phyloP scores from a whole-genome alignment of 2,888 invertebrate genomes.

The Acanthoscelides obtectus region DNA sequence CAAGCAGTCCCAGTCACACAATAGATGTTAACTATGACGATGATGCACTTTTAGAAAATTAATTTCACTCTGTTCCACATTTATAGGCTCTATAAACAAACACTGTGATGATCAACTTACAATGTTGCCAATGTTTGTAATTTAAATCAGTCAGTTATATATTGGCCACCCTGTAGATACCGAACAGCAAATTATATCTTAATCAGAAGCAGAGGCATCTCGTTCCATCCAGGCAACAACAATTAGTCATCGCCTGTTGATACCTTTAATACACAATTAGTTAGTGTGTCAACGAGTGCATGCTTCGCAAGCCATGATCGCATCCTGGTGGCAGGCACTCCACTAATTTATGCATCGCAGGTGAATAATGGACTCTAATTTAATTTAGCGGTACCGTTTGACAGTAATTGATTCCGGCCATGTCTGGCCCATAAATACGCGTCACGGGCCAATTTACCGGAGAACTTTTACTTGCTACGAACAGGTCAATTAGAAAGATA shows the following conservation, averaged over 20 bases:
- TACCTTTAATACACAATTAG: neutral
- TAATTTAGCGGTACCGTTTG: constrained; percentile 8
- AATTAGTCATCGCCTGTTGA: neutral
- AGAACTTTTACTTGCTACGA: constrained; percentile 4
- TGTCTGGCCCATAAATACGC: constrained; percentile 4
- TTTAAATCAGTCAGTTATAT: no score
- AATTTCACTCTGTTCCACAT: no score
- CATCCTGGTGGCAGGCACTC: neutral
- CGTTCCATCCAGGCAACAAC: neutral
- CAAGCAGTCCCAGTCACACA: no score
- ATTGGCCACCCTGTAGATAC: no score
- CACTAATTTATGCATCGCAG: constrained; percentile 5
- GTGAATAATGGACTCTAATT: constrained; percentile 7
- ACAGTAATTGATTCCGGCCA: constrained; percentile 8
- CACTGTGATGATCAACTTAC: no score
- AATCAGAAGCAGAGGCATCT: neutral
- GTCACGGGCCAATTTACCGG: neutral
- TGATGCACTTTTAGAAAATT: no score
- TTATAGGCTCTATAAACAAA: no score
- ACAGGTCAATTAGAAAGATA: constrained; percentile 5
- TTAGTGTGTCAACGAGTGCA: neutral
- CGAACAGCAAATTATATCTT: no score
- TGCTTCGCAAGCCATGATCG: neutral
- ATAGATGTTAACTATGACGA: no score
- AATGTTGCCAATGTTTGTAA: no score